A percentile compares a stretch with the other conserved stretches of the same genome.
Evolutionary conservation across 2,797 vertebrate genomes (phyloP).

Genomic region (Lophius americanus): DNA sequence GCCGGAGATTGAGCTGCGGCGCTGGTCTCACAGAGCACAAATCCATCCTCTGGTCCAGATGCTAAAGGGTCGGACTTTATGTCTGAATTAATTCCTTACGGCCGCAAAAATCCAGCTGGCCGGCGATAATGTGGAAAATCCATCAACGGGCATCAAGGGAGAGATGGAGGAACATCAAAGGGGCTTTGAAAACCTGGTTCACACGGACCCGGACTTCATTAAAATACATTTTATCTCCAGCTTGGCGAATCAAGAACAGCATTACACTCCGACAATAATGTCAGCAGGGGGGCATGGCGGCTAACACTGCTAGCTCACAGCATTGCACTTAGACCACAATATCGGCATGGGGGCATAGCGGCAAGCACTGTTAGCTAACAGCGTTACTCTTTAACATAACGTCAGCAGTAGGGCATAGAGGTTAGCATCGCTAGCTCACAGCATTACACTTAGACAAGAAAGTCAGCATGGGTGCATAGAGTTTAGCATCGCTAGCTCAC

Average conservation of each 20-base stretch:
- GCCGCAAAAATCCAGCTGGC: not conserved
- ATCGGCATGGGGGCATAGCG: too few relatives aligned
- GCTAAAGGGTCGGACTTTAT: not conserved
- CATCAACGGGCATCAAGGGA: constrained; percentile 11
- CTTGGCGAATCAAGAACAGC: not conserved
- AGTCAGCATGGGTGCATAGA: too few relatives aligned
- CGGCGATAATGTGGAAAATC: not conserved
- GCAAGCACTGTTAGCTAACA: too few relatives aligned
- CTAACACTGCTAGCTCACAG: too few relatives aligned
- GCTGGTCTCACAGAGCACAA: constrained; percentile 14
- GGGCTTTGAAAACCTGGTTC: constrained; percentile 24
- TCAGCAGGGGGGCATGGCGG: too few relatives aligned
- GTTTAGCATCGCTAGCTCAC: too few relatives aligned
- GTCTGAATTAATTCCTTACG: not conserved
- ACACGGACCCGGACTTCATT: constrained; percentile 9
- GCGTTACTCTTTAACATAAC: too few relatives aligned
- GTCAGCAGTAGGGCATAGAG: too few relatives aligned
- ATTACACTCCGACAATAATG: not conserved
- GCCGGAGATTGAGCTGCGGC: constrained; percentile 7
- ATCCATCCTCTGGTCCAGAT: constrained; percentile 9
- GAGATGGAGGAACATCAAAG: constrained; percentile 30
- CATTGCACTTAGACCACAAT: too few relatives aligned
- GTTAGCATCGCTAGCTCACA: too few relatives aligned
- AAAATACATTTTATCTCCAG: constrained; percentile 3
- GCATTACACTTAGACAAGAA: too few relatives aligned